Percentiles rank a stretch among this genome's conserved stretches.
Evolutionary conservation across 92 coral and sea anemone species (phyloP).

Genomic region (Palythoa caribaeorum): DNA sequence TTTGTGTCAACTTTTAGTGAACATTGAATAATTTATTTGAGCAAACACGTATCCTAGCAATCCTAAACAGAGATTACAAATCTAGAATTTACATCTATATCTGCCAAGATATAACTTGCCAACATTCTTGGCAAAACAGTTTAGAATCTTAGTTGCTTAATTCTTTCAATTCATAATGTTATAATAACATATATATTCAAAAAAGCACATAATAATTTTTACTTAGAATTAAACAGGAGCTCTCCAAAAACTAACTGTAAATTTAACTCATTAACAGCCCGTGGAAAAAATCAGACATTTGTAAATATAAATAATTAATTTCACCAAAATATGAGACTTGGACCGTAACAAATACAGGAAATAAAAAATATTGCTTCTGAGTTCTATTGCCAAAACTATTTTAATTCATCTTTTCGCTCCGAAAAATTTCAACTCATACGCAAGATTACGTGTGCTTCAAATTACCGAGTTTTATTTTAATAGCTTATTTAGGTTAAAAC

Average conservation of each 20-base stretch:
- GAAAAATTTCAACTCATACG: not conserved
- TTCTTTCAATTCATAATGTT: not conserved
- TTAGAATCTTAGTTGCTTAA: not conserved
- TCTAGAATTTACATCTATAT: not conserved
- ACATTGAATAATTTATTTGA: too few relatives aligned
- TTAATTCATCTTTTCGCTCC: not conserved
- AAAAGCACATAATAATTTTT: not conserved
- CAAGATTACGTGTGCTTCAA: not conserved
- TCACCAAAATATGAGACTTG: not conserved
- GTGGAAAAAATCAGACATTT: conserved; percentile 12
- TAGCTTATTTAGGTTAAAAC: not conserved
- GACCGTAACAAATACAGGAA: not conserved
- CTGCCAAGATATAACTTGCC: not conserved
- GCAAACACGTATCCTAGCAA: not conserved
- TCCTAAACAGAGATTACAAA: not conserved
- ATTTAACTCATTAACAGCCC: not conserved
- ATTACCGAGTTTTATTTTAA: not conserved
- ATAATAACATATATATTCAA: too few relatives aligned
- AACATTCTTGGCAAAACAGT: not conserved
- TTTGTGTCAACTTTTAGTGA: not conserved
- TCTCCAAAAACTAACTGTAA: not conserved
- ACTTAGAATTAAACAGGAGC: not conserved
- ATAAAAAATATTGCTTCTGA: too few relatives aligned
- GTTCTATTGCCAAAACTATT: not conserved
- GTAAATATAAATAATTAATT: conserved; percentile 30